Evolutionary conservation across 2,888 invertebrate species (phyloP).

Genomic region (Rhagonycha fulva): DNA sequence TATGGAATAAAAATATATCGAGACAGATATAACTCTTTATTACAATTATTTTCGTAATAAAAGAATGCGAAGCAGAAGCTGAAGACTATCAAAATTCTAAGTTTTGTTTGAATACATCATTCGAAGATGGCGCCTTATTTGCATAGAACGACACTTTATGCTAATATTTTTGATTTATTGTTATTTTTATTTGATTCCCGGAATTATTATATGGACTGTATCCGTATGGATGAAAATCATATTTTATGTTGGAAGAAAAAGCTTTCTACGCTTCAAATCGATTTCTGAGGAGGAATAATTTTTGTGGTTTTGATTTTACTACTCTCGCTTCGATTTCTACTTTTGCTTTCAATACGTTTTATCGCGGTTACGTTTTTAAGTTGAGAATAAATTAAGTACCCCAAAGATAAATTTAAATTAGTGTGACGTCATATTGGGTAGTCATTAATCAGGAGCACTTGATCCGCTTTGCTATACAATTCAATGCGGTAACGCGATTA

Average conservation of each 20-base stretch:
- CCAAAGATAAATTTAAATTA: conserved; percentile 43
- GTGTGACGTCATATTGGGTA: conserved; percentile 45
- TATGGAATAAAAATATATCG: neutral
- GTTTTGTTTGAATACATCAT: conserved; percentile 40
- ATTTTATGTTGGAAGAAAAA: conserved; percentile 52
- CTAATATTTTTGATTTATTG: conserved; percentile 55
- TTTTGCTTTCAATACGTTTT: conserved; percentile 9
- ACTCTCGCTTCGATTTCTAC: conserved; percentile 47
- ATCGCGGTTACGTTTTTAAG: neutral
- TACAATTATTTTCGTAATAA: conserved; percentile 29
- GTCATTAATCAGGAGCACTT: conserved; percentile 43
- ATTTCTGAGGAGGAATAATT: conserved; percentile 50
- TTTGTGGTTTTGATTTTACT: conserved; percentile 46
- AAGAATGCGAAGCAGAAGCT: conserved; percentile 33
- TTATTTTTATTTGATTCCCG: conserved; percentile 59
- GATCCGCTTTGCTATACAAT: conserved; percentile 43
- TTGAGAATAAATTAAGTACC: conserved; percentile 8
- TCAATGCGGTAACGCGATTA: conserved; percentile 47
- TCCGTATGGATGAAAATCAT: conserved; percentile 59
- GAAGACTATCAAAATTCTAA: conserved; percentile 32
- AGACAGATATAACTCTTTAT: conserved; percentile 1
- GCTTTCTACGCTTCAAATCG: conserved; percentile 47
- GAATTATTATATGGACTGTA: conserved; percentile 59
- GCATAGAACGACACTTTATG: conserved; percentile 56
- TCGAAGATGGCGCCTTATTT: conserved; percentile 53